Base-by-base conservation (phyloP, 1,140 invertebrate species). In the Drosophila tristis region DNA sequence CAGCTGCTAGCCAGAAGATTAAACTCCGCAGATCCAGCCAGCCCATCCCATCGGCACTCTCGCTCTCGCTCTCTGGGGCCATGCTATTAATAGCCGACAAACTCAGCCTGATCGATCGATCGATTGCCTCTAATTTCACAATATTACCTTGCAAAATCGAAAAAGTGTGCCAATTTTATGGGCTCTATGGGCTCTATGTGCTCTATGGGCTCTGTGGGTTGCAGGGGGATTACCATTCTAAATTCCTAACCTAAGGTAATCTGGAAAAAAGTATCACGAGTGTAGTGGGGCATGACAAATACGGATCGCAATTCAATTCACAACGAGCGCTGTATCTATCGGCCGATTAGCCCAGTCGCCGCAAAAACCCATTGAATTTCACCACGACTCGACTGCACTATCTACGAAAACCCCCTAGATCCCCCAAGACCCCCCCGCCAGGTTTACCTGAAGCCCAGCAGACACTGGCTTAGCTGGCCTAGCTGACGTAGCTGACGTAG, bases 241-340 rank as follows among this genome's bases (percentile, higher is more conserved):
- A 20, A 20, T 20, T 44, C 71, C 80, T 84, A 85, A 80, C 80
- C 75, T 84, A 71, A 62, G 9, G 8, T 80, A 82, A 82, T 49
- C 13, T 39, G 48, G 45, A 72, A 76, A 68, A 51, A 53, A 57
- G 49, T 48, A 63, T 63, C 61, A 53, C 16, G 42, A 35, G 16
- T 45, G 25, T 23, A 15, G 43, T 3, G 26, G 6, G 26, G 6
- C 44, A 15, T 63, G 73, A 45, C 55, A 44, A 63, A 70, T 56
- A 15, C 26, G 26, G 51, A 26, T 71, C 5, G 15, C 20, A 5
- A 29, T 59, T 54, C 49, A 51, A 62, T 66, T 45, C 11, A 25
- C 58, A 43, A 47, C 20, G 15, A 57, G 3, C 23, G 4, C 0
- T 25, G 23, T 25, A 25, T 25, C 23, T 11, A 8, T 43, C 47